Conservation (phyloP, 2,888 invertebrate genomes). For the Sesia bembeciformis region DNA sequence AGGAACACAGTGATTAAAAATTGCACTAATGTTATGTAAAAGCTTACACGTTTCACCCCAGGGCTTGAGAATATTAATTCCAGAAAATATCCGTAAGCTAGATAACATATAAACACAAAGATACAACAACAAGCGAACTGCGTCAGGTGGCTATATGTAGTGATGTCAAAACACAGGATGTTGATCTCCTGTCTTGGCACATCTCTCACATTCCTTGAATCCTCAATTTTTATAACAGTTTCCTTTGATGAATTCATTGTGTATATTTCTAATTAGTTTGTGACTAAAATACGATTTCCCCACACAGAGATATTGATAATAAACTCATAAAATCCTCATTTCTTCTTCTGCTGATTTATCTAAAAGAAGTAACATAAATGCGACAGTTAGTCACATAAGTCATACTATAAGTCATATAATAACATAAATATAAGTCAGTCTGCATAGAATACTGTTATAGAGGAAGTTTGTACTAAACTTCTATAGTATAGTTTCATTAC, state of each 20-base stretch:
- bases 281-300: neutral
- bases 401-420: no score
- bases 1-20: slow-evolving; percentile 90
- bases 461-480: no score
- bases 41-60: slow-evolving; percentile 91
- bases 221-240: slow-evolving; percentile 46
- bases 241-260: slow-evolving; percentile 41
- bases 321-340: neutral
- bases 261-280: neutral
- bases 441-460: no score
- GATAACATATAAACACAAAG: slow-evolving; percentile 90
- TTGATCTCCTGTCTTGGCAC: slow-evolving; percentile 63
- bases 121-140: slow-evolving; percentile 85
- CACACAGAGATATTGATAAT: neutral
- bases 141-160: slow-evolving; percentile 74
- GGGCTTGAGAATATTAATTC: slow-evolving; percentile 94
- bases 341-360: no score
- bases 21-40: slow-evolving; percentile 94
- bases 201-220: slow-evolving; percentile 17
- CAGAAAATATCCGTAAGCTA: slow-evolving; percentile 93
- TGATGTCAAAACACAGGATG: slow-evolving; percentile 84
- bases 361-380: no score
- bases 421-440: no score
- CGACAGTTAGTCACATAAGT: no score
- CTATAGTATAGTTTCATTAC: no score